These are phyloP conservation scores for Gadopsis marmoratus DNA, from an alignment of 2,797 vertebrate species.

Conservation along the genomic window DNA sequence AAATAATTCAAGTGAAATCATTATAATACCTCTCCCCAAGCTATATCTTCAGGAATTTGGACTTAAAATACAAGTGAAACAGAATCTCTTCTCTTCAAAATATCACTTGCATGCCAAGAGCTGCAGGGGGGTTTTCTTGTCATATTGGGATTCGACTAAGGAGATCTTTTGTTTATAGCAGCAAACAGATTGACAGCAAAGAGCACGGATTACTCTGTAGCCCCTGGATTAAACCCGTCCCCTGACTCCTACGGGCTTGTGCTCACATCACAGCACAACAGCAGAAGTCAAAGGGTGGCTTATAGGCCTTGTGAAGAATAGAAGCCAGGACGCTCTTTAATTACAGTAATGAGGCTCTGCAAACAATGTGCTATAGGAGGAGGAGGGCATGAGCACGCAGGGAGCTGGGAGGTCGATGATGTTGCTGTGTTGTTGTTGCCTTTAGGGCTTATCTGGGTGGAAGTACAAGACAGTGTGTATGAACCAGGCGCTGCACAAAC, in stretches of 20 bases:
- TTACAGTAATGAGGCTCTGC: slow-evolving; percentile 59
- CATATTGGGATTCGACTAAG: background rate
- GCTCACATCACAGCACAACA: slow-evolving; percentile 29
- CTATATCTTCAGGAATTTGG: background rate
- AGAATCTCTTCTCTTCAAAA: background rate
- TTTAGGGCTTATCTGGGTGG: slow-evolving; percentile 36
- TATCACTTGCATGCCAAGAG: background rate
- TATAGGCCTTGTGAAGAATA: slow-evolving; percentile 31
- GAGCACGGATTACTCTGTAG: slow-evolving; percentile 33
- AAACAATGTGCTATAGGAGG: slow-evolving; percentile 43
- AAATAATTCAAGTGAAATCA: too few relatives aligned
- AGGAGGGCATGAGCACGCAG: background rate
- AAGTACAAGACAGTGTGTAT: slow-evolving; percentile 32
- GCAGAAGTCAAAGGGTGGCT: slow-evolving; percentile 45
- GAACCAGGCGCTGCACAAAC: slow-evolving; percentile 34
- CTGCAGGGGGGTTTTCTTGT: slow-evolving; percentile 11
- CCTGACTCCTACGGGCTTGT: slow-evolving; percentile 31
- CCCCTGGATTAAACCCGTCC: slow-evolving; percentile 50
- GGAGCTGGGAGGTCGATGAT: slow-evolving; percentile 37
- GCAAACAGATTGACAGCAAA: slow-evolving; percentile 1
- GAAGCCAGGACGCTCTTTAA: slow-evolving; percentile 50
- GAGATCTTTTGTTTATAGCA: slow-evolving; percentile 30
- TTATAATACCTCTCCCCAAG: too few relatives aligned
- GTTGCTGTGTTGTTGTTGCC: slow-evolving; percentile 38
- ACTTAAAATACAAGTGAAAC: slow-evolving; percentile 3